phyloP scores from a whole-genome alignment of 2,797 vertebrate genomes.

The Danio aesculapii region DNA sequence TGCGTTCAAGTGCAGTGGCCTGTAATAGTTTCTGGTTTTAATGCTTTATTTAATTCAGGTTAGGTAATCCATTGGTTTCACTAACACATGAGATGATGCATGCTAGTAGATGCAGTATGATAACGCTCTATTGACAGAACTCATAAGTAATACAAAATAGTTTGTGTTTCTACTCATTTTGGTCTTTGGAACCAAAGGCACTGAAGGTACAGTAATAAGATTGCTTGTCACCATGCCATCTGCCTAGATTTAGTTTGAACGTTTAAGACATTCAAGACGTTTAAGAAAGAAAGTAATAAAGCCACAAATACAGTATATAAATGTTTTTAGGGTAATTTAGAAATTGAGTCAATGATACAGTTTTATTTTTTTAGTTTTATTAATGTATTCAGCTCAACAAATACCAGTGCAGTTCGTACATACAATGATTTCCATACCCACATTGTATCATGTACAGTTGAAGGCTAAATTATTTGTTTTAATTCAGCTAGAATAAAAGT shows the following conservation, averaged over 20 bases:
- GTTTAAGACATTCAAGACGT: no score
- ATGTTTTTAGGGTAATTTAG: not conserved
- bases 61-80: not conserved
- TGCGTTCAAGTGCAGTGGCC: not conserved
- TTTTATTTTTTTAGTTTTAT: no score
- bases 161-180: constrained; percentile 11
- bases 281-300: not conserved
- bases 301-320: not conserved
- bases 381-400: no score
- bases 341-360: not conserved
- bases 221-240: not conserved
- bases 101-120: not conserved
- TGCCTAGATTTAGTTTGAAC: not conserved
- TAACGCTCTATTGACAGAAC: not conserved
- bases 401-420: no score
- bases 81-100: not conserved
- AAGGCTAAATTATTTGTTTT: no score
- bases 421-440: no score
- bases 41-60: not conserved
- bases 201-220: not conserved
- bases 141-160: not conserved
- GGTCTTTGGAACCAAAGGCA: not conserved
- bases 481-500: no score
- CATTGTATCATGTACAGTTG: no score
- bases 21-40: not conserved